Percentiles rank a stretch among this genome's conserved stretches.
Conservation (phyloP, 2,797 vertebrate genomes). For the Enteromius unitaeniatus region DNA sequence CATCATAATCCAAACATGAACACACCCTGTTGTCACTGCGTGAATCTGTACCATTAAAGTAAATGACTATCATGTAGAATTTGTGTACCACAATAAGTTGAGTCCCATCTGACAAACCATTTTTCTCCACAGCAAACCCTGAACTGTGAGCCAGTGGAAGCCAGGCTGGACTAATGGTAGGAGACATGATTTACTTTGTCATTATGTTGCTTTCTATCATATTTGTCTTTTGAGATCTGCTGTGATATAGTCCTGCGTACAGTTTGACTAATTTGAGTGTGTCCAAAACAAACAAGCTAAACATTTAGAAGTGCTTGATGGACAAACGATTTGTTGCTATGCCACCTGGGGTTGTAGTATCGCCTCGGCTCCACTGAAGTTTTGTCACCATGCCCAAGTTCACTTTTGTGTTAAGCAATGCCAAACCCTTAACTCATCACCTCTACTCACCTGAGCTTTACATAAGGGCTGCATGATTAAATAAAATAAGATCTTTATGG, state of each 20-base stretch:
- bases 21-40: constrained; percentile 18
- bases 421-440: constrained; percentile 6
- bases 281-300: constrained; percentile 11
- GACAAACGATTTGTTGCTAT: constrained; percentile 31
- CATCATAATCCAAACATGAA: constrained; percentile 16
- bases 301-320: constrained; percentile 9
- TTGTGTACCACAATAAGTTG: constrained; percentile 49
- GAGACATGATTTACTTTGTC: constrained; percentile 48
- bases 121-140: constrained; percentile 70
- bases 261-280: constrained; percentile 51
- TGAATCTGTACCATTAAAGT: not conserved
- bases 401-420: constrained; percentile 22
- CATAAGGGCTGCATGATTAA: constrained; percentile 16
- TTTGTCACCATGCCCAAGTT: constrained; percentile 15
- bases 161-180: constrained; percentile 83
- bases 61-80: not conserved
- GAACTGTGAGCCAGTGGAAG: constrained; percentile 78
- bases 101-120: constrained; percentile 56
- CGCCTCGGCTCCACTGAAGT: constrained; percentile 11
- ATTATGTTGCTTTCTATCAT: not conserved
- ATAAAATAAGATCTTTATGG: not conserved
- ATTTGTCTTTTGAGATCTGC: constrained; percentile 6
- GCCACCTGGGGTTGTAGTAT: not conserved
- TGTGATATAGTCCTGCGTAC: constrained; percentile 69
- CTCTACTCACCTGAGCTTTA: constrained; percentile 14